Base-by-base conservation (phyloP, 2,888 invertebrate species). In the Epistrophe eligans region DNA sequence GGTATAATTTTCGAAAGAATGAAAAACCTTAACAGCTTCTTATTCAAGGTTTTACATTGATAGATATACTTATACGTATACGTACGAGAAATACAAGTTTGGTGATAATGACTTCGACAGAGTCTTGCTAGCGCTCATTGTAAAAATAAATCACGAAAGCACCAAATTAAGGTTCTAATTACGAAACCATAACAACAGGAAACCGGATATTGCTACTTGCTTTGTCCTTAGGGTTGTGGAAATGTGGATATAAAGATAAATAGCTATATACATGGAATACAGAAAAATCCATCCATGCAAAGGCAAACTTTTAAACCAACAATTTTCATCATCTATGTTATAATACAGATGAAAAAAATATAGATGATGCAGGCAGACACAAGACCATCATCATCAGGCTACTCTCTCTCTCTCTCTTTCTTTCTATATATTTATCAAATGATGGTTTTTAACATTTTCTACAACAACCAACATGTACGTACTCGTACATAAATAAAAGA, bases 161-260 rank as follows among this genome's bases (percentile, higher is more conserved):
- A 77, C 71, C 66, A 64, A 77, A 77, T 82, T 66, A 76, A 72
- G 77, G 58, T 45, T 82, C 48, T 82, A 82, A 82, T 71, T 82
- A 71, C 32, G 17, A 77, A 72, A 77, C 66, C 28, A 50, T 43
- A 66, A 72, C 48, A 50, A 52, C 62, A 58, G 66, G 71, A 77
- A 82, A 77, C 77, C 77, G 77, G 66, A 82, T 82, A 82, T 77
- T 72, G 64, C 71, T 66, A 66, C 66, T 74, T 67, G 45, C 38
- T 43, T 55, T 67, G 55, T 40, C 57, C 66, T 17, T 7, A 38
- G 45, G 45, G 48, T 55, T 40, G 9, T 57, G 5, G 64, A 1
- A 57, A 43, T 62, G 40, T 19, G 19, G n/a, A 50, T 48, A 60
- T 19, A 38, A 35, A 58, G n/a, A 35, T 35, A 58, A n/a, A 43